Conservation (phyloP, 92 coral and sea anemone genomes). For the Porites divaricata region DNA sequence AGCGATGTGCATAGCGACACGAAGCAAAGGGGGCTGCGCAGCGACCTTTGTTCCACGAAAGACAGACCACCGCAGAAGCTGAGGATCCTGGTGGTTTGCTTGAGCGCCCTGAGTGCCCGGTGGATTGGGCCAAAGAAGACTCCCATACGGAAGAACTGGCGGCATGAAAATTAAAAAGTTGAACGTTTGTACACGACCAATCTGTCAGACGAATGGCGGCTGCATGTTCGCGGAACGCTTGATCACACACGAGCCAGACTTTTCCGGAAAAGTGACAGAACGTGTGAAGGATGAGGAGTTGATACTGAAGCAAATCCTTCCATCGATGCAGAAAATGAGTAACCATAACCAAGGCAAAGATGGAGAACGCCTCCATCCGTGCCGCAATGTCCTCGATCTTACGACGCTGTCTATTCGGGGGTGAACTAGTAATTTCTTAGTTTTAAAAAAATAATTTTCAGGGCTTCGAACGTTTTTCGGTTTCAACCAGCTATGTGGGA, state of each 20-base stretch:
- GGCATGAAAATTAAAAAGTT: constrained; percentile 1
- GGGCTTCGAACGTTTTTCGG: background rate
- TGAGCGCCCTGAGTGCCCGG: too few relatives aligned
- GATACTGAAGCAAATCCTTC: too few relatives aligned
- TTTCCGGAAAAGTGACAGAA: background rate
- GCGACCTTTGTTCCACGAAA: constrained; percentile 23
- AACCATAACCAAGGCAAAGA: too few relatives aligned
- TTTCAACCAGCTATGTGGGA: background rate
- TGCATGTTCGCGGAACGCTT: background rate
- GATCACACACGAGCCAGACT: background rate
- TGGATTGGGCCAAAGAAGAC: too few relatives aligned
- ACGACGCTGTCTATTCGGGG: too few relatives aligned
- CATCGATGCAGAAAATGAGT: too few relatives aligned
- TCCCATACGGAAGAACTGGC: background rate
- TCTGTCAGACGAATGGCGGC: background rate
- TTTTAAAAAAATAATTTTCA: too few relatives aligned
- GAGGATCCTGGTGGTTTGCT: too few relatives aligned
- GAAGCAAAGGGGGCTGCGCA: constrained; percentile 23
- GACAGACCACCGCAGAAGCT: too few relatives aligned
- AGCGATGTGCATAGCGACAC: constrained; percentile 26
- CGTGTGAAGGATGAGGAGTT: background rate
- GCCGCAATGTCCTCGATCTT: too few relatives aligned
- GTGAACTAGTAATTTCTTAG: too few relatives aligned
- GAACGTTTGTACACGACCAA: background rate
- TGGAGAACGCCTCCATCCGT: too few relatives aligned